Evolutionary conservation across 1,140 invertebrate genomes (phyloP).

Genomic region (Caenorhabditis latens): DNA sequence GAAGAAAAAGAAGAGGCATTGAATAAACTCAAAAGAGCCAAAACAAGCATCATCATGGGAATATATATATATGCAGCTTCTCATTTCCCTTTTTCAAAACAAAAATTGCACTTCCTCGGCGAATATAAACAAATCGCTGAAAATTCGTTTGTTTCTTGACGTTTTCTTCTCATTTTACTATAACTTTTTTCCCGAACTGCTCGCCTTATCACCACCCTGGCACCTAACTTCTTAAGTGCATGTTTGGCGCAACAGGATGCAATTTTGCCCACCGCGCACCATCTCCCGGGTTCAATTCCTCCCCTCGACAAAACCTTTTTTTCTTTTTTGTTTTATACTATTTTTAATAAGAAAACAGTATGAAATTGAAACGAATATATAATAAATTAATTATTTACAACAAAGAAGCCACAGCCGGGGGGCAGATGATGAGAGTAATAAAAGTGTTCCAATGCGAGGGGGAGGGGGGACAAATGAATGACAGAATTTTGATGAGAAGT

Average conservation of each 20-base stretch:
- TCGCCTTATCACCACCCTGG: not conserved
- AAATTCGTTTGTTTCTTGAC: not conserved
- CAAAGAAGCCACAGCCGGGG: constrained; percentile 31
- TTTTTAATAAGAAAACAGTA: no score
- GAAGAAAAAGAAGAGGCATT: no score
- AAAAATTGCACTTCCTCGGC: no score
- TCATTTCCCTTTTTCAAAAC: no score
- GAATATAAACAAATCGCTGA: no score
- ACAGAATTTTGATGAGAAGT: constrained; percentile 5
- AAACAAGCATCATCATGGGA: constrained; percentile 11
- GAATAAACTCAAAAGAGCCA: not conserved
- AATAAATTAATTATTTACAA: not conserved
- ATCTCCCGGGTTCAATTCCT: no score
- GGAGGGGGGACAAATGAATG: constrained; percentile 30
- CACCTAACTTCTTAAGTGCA: not conserved
- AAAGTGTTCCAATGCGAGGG: not conserved
- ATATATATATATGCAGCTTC: not conserved
- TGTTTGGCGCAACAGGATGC: no score
- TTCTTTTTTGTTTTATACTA: no score
- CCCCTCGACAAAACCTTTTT: no score
- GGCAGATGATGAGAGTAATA: constrained; percentile 49
- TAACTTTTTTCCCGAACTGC: not conserved
- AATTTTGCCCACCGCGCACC: no score
- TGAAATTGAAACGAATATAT: not conserved
- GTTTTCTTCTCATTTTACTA: not conserved